These are phyloP conservation scores for Neomorphus geoffroyi DNA, from an alignment of 2,797 vertebrate species.

Conservation along the genomic window DNA sequence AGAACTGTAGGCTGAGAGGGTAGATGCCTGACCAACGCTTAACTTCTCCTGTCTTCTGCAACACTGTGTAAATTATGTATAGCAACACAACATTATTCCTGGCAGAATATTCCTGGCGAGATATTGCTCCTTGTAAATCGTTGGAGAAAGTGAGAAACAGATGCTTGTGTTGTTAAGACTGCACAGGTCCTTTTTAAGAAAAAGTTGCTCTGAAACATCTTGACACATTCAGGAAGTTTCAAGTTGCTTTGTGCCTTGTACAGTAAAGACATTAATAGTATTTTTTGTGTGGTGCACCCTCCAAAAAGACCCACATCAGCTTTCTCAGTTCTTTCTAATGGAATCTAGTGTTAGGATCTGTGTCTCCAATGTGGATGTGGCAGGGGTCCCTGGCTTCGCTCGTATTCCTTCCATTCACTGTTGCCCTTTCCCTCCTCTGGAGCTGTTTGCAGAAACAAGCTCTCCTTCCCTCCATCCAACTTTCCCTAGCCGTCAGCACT, in stretches of 20 bases:
- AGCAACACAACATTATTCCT: neutral
- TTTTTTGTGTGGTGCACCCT: neutral
- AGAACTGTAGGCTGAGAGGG: neutral
- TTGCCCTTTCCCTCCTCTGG: neutral
- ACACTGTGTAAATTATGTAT: neutral
- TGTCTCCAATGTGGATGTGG: neutral
- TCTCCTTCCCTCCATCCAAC: neutral
- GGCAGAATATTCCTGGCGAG: constrained; percentile 5
- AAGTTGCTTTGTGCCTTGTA: neutral
- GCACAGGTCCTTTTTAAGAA: neutral
- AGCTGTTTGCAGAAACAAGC: neutral
- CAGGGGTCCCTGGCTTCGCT: neutral
- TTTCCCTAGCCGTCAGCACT: neutral
- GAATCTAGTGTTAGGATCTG: neutral
- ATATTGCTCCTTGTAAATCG: neutral
- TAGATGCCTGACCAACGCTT: accelerated
- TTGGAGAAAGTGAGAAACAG: neutral
- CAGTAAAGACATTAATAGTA: neutral
- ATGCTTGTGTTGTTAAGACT: neutral
- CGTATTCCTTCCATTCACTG: neutral
- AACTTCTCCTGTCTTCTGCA: neutral
- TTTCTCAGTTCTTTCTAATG: neutral
- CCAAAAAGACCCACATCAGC: neutral
- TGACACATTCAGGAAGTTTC: neutral
- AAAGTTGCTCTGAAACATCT: neutral